These are phyloP conservation scores for Scaptomyza tumidula DNA, from an alignment of 2,888 invertebrate genomes.

Conservation along the genomic window DNA sequence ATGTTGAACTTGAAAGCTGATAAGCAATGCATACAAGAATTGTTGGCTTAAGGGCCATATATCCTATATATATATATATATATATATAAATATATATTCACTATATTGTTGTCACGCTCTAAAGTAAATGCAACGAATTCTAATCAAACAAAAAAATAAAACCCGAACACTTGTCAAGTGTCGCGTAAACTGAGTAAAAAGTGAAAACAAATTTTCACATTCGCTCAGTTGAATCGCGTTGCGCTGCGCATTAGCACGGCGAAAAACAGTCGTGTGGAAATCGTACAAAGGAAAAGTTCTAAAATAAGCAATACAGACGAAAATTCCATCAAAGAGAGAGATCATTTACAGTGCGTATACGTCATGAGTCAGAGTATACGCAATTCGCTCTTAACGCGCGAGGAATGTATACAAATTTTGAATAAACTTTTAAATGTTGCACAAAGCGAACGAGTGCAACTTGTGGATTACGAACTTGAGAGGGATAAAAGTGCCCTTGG, in stretches of 20 bases:
- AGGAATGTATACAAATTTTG: constrained; percentile 69
- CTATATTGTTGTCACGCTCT: constrained; percentile 8
- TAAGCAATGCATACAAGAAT: background rate
- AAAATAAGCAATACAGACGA: background rate
- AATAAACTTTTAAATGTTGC: constrained; percentile 26
- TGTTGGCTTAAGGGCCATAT: background rate
- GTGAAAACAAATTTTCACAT: constrained; percentile 28
- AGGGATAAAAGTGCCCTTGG: constrained; percentile 61
- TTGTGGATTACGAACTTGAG: constrained; percentile 50
- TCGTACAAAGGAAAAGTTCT: background rate
- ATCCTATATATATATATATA: constrained; percentile 1
- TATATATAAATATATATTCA: background rate
- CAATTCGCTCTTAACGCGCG: constrained; percentile 60
- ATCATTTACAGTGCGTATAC: constrained; percentile 30
- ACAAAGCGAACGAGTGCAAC: constrained; percentile 14
- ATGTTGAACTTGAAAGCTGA: background rate
- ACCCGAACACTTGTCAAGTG: constrained; percentile 30
- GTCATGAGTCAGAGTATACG: constrained; percentile 45
- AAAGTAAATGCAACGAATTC: constrained; percentile 19
- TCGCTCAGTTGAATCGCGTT: constrained; percentile 52
- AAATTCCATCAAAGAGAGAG: background rate
- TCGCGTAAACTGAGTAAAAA: constrained; percentile 37
- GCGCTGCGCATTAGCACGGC: constrained; percentile 43
- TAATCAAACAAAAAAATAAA: constrained; percentile 11
- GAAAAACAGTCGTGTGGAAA: constrained; percentile 30